Base-by-base conservation (phyloP, 1,140 invertebrate species). In the Drepana arcuata region DNA sequence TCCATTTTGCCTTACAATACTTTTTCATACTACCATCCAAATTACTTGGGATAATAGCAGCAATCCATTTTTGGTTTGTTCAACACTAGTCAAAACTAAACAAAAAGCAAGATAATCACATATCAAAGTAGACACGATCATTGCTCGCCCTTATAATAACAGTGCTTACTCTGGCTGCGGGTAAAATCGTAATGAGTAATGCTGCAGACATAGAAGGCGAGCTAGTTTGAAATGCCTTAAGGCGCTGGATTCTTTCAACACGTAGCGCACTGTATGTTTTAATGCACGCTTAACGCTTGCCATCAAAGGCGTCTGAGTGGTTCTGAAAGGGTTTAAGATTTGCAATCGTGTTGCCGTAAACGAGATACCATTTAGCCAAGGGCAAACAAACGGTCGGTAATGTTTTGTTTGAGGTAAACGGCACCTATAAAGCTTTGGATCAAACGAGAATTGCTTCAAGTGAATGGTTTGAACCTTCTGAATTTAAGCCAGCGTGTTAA, bases 161-260 rank as follows among this genome's bases (percentile, higher is more conserved):
- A 74, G 67, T 70, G 56, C 47, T 62, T 52, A 41, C 25, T 39
- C 42, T 38, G 27, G 38, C 48, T 54, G 59, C 53, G 52, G 55
- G 62, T 74, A 54, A 72, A 61, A 72, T 65, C 54, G 62, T 74
- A 72, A 74, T 72, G 54, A 72, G 58, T 34, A 57, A 48, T 41
- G 49, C 49, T 10, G 11, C 7, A 21, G n/a, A 34, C 14, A 21
- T 10, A 62, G 55, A 61, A 57, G 45, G 59, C 50, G 47, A 35
- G 48, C 50, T 53, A 56, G 51, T 55, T 52, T 54, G 53, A 54
- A 41, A 62, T 68, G 65, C 71, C 71, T 56, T 30, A 41, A 43
- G 71, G 65, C 61, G 32, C 27, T 48, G 40, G 55, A 64, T 73
- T 73, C 75, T 80, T 80, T 80, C 73, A 78, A 75, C 75, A 75